phyloP scores from a whole-genome alignment of 2,113 vertebrate species.

The Antechinus stuartii region DNA sequence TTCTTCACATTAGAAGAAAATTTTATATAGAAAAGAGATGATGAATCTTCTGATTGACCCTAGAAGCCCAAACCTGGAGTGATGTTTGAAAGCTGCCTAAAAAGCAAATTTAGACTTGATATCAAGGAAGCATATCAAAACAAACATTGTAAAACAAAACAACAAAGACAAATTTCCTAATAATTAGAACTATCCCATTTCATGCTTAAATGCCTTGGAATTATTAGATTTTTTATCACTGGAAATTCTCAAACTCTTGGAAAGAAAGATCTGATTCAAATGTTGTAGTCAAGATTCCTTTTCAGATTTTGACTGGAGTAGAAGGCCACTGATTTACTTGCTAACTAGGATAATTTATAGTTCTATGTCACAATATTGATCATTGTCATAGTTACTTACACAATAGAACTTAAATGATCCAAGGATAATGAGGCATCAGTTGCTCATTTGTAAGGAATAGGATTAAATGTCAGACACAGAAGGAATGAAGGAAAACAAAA shows the following conservation, averaged over 20 bases:
- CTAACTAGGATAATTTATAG: fast-evolving
- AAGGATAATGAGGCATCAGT: neutral
- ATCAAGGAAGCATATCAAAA: neutral
- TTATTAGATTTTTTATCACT: neutral
- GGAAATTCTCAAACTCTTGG: neutral
- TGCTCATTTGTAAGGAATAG: neutral
- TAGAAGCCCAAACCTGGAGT: neutral
- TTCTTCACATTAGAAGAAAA: neutral
- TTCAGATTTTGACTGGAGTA: neutral
- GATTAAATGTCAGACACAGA: neutral
- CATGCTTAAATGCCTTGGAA: neutral
- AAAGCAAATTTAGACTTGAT: neutral
- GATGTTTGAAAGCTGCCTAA: neutral
- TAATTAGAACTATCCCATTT: neutral
- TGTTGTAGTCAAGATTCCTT: neutral
- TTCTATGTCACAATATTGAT: neutral
- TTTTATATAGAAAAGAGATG: neutral
- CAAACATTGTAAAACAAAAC: neutral
- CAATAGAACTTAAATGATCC: neutral
- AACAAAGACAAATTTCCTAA: neutral
- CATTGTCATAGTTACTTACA: neutral
- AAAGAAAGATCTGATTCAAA: neutral
- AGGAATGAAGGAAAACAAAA: neutral
- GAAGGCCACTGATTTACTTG: neutral
- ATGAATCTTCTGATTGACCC: neutral